Evolutionary conservation across 2,113 vertebrate genomes (phyloP), one percentile per base, ranked within the genome.

Genomic region (Salvelinus sp.): DNA sequence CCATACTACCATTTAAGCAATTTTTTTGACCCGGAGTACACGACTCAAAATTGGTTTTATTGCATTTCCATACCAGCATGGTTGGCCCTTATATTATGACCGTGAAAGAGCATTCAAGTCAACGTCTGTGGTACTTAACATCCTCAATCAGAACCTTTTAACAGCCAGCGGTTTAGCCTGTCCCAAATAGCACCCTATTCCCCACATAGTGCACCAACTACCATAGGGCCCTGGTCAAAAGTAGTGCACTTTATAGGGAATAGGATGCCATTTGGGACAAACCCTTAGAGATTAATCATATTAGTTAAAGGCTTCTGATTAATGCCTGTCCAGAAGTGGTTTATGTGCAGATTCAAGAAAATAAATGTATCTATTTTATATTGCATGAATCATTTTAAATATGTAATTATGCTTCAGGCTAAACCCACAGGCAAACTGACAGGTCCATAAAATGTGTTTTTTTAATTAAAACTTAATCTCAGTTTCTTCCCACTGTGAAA

Each of bases 301-400:
- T 25, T 68, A 74, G 79, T 25, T 63, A 74, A 13, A 28, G 69
- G 30, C 74, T 78, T 68, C 72, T 74, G 33, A 83, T 70, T 73
- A 79, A 75, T 76, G 74, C 38, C 2, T 78, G 74, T 73, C 75
- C 33, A 78, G 70, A 71, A 75, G 66, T 78, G 38, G 67, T 84
- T 79, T 77, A 77, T 18, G 16, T 18, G 3, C 50, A 44, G 27
- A 57, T 67, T 25, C 69, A 66, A 72, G 78, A 33, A 75, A 75
- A 75, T 22, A 74, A 66, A 69, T 44, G 22, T 25, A 70, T 69
- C 66, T 12, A 57, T 76, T 82, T 78, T 79, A 20, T 78, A 16
- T 44, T 65, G 38, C 30, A 27, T 30, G 1, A 62, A 22, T 62
- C 6, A 22, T 60, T 57, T n/a, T 60, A 60, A 60, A 14, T 22